Evolutionary conservation across 92 coral and sea anemone genomes (phyloP).

Genomic region (Muricea muricata): DNA sequence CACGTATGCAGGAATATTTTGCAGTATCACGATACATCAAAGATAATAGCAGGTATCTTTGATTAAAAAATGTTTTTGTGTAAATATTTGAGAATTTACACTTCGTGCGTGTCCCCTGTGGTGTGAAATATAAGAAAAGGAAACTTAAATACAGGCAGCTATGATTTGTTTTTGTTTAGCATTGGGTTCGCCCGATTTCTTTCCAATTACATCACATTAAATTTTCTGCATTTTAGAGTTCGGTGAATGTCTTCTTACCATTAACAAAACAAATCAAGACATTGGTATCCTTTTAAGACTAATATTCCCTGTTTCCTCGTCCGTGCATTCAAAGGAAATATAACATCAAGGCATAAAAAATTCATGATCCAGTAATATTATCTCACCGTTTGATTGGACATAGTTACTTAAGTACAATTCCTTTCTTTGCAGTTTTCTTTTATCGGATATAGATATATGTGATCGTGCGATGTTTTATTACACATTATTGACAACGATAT

Average conservation of each 20-base stretch:
- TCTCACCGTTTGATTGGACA: too few relatives aligned
- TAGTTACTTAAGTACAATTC: too few relatives aligned
- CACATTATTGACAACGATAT: conserved; percentile 85
- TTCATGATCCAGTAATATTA: too few relatives aligned
- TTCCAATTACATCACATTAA: neutral
- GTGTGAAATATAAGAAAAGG: too few relatives aligned
- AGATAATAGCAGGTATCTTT: conserved; percentile 67
- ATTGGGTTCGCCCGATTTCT: neutral
- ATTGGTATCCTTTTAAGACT: conserved; percentile 98
- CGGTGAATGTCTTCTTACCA: conserved; percentile 82
- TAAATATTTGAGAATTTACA: neutral
- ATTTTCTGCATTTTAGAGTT: conserved; percentile 68
- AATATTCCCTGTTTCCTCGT: neutral
- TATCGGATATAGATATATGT: conserved; percentile 80
- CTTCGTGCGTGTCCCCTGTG: too few relatives aligned
- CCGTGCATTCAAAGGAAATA: too few relatives aligned
- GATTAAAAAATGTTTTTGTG: neutral
- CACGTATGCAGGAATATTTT: conserved; percentile 93
- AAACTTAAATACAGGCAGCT: too few relatives aligned
- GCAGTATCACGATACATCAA: conserved; percentile 83
- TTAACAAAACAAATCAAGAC: conserved; percentile 79
- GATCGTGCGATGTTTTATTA: conserved; percentile 95
- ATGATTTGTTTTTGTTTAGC: too few relatives aligned
- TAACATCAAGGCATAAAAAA: too few relatives aligned
- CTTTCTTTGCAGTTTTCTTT: too few relatives aligned